Base-by-base conservation (phyloP, 2,888 invertebrate species). In the Melolontha melolontha region DNA sequence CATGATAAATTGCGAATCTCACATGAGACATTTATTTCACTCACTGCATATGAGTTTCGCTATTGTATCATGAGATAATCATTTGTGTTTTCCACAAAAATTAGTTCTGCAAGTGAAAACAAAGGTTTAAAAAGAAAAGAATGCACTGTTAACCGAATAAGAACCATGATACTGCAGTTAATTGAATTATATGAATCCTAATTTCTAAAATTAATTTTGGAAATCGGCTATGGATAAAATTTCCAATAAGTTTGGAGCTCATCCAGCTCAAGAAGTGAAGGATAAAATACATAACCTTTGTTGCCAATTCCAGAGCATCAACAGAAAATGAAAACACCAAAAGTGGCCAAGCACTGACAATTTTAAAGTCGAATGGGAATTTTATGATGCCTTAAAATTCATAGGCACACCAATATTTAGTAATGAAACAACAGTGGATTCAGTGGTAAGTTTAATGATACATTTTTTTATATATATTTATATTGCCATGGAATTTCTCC, bases 311-410 rank as follows among this genome's bases (percentile, higher is more conserved):
- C 69, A 69, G 44, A 54, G 50, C 39, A 71, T 66, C 22, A 64
- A 17, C 29, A 29, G 29, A 29, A 29, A 29, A 6, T 6, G 29
- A 29, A 29, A 29, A 29, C 29, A 29, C 66, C n/a, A 70, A 72
- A 70, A 71, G 71, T 51, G 72, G 67, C 10, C 64, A 72, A 52
- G 66, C 57, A 39, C 57, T 66, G 11, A 69, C 14, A 72, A 72
- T 64, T 71, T 67, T 63, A 51, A 27, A 40, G 55, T 69, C 1
- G 69, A 67, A 69, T 71, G 70, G 70, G 69, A 72, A 50, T 72
- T 67, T 65, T 71, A 71, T 52, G 52, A 71, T 14, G 66, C 66
- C 12, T 49, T 71, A 59, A 68, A 68, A 49, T 71, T 70, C 50
- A 63, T 71, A 52, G 40, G 39, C 39, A 51, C 47, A 63, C 59